Base-by-base conservation (phyloP, 1,140 invertebrate species). In the Odontomachus brunneus region DNA sequence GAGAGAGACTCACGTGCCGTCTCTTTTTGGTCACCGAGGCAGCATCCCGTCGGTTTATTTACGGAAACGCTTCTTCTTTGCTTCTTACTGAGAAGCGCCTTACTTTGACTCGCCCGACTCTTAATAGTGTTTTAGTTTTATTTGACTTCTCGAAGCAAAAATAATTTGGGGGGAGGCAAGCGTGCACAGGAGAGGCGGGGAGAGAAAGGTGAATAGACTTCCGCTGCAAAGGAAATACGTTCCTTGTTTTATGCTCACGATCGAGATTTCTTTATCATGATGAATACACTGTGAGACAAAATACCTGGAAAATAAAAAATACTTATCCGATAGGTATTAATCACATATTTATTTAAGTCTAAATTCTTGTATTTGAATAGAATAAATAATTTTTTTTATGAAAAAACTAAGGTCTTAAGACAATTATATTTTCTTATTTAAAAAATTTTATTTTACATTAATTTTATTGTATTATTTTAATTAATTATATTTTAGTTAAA, bases 81-180 rank as follows among this genome's bases (percentile, higher is more conserved):
- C 49, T 66, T 76, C 82, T 78, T 65, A 60, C 59, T 19, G 12
- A 65, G 65, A 80, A 51, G 53, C 51, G 65, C 9, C 29, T 78
- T 69, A 83, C 57, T 84, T 72, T 78, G 60, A 65, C 44, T 60
- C 22, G 17, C 24, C 38, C 65, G n/a, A 17, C 29, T 65, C 17
- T 55, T 48, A 22, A 48, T 7, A 59, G 48, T 57, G 22, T 73
- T 83, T 85, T 62, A 76, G 44, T 85, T 83, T 76, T 72, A 48
- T 71, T 83, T 59, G 81, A 66, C 71, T 76, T 78, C 49, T 84
- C 17, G 14, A n/a, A 67, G 49, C 67, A n/a, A 84, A 84, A 84
- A 81, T 86, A 84, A 84, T 84, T 62, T 55, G 38, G 38, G 38
- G 9, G 3, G 53, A 22, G 29, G 29, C 29, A 5, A 33, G 29